Conservation (phyloP, 92 coral and sea anemone species). For the Parazoanthus atlanticus region DNA sequence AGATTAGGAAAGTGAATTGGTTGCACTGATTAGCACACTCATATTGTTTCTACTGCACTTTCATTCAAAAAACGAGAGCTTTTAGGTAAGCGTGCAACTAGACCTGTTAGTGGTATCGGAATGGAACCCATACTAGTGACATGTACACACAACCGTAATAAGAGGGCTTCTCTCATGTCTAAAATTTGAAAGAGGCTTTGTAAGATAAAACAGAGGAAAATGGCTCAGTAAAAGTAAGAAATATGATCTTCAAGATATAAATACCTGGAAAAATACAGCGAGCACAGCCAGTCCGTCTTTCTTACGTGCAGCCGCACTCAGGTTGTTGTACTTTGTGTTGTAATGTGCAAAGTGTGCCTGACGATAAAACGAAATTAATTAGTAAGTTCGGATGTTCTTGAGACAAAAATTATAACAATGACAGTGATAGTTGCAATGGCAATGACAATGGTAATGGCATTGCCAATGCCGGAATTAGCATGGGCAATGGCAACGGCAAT, state of each 20-base stretch:
- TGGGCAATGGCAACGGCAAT: not conserved
- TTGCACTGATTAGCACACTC: too few species aligned
- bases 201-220: not conserved
- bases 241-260: not conserved
- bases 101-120: too few species aligned
- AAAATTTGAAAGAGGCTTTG: not conserved
- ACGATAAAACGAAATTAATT: not conserved
- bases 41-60: too few species aligned
- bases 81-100: too few species aligned
- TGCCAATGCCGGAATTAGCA: too few species aligned
- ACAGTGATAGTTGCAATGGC: not conserved
- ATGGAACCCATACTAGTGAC: too few species aligned
- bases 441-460: too few species aligned
- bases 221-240: not conserved
- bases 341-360: not conserved
- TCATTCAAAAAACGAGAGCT: too few species aligned
- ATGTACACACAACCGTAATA: not conserved
- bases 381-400: not conserved
- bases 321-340: not conserved
- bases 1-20: too few species aligned
- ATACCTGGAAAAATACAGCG: conserved; percentile 13
- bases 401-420: not conserved
- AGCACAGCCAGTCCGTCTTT: conserved; percentile 7
- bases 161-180: not conserved
- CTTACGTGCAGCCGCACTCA: not conserved